Conservation (phyloP, 2,888 invertebrate species). For the Serripes groenlandicus region DNA sequence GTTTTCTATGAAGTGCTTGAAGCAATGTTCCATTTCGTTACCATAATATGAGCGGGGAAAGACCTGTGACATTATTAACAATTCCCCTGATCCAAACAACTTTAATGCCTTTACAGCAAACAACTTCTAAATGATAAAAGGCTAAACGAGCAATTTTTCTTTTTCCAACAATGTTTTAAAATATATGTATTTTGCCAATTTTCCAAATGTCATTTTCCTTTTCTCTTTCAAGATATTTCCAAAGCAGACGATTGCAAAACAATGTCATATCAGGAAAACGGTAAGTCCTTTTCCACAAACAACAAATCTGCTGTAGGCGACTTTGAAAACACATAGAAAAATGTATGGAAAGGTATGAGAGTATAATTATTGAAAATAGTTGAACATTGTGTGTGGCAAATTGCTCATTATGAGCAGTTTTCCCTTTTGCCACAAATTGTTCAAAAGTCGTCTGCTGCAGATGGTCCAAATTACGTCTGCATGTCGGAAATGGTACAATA, state of each 20-base stretch:
- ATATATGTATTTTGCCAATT: too few species aligned
- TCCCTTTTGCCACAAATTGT: background rate
- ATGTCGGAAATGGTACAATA: background rate
- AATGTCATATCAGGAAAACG: background rate
- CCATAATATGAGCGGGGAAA: too few species aligned
- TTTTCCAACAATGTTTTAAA: background rate
- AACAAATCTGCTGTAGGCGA: background rate
- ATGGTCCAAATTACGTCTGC: background rate
- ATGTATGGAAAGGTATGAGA: too few species aligned
- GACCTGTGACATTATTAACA: too few species aligned
- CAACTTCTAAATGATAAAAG: too few species aligned
- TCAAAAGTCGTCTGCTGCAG: background rate
- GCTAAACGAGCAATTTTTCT: background rate
- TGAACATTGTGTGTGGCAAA: background rate
- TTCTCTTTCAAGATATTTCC: background rate
- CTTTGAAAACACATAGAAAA: too few species aligned
- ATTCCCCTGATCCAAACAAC: too few species aligned
- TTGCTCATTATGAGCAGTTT: background rate
- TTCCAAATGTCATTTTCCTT: too few species aligned
- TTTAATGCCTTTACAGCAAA: too few species aligned
- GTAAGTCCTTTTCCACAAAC: background rate
- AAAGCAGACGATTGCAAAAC: background rate
- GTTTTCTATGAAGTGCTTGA: too few species aligned
- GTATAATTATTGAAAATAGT: too few species aligned
- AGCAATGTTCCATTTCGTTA: too few species aligned